Evolutionary conservation across 2,888 invertebrate genomes (phyloP).

Genomic region (Boloria selene): DNA sequence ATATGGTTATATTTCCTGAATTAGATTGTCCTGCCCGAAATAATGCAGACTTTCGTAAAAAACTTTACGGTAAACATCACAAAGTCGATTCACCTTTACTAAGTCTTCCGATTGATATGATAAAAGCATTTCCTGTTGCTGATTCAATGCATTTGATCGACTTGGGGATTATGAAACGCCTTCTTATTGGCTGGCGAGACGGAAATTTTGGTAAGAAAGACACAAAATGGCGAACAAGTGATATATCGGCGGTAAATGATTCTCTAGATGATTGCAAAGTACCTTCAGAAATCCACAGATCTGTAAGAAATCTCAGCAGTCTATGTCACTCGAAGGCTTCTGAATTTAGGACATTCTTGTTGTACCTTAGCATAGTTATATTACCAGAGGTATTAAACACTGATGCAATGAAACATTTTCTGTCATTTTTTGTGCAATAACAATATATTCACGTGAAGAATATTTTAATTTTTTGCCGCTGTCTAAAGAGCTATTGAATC

Average conservation of each 20-base stretch:
- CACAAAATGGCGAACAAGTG: slow-evolving; percentile 27
- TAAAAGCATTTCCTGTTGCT: slow-evolving; percentile 14
- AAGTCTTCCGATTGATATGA: slow-evolving; percentile 10
- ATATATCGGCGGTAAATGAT: slow-evolving; percentile 7
- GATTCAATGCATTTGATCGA: slow-evolving; percentile 41
- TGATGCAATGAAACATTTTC: too few species aligned
- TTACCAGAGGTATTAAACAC: slow-evolving; percentile 34
- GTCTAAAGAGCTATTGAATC: slow-evolving; percentile 33
- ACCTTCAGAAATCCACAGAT: slow-evolving; percentile 17
- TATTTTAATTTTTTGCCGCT: slow-evolving; percentile 30
- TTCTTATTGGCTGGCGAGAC: slow-evolving; percentile 40
- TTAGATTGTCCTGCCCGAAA: slow-evolving; percentile 29
- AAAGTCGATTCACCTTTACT: slow-evolving; percentile 27
- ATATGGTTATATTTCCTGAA: slow-evolving; percentile 37
- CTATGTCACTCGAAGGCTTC: slow-evolving; percentile 37
- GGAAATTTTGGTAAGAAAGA: slow-evolving; percentile 39
- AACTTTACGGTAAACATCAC: slow-evolving; percentile 36
- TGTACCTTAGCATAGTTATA: slow-evolving; percentile 39
- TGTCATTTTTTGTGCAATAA: slow-evolving; percentile 41
- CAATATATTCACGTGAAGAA: slow-evolving; percentile 37
- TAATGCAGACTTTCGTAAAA: slow-evolving; percentile 33
- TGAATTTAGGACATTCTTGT: slow-evolving; percentile 40
- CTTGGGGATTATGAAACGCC: slow-evolving; percentile 41
- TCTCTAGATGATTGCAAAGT: slow-evolving; percentile 6
- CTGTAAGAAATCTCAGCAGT: slow-evolving; percentile 27